Percentiles rank a stretch among this genome's conserved stretches.
These are phyloP conservation scores for Orbicella faveolata DNA, from an alignment of 64 coral and sea anemone genomes.

Conservation along the genomic window DNA sequence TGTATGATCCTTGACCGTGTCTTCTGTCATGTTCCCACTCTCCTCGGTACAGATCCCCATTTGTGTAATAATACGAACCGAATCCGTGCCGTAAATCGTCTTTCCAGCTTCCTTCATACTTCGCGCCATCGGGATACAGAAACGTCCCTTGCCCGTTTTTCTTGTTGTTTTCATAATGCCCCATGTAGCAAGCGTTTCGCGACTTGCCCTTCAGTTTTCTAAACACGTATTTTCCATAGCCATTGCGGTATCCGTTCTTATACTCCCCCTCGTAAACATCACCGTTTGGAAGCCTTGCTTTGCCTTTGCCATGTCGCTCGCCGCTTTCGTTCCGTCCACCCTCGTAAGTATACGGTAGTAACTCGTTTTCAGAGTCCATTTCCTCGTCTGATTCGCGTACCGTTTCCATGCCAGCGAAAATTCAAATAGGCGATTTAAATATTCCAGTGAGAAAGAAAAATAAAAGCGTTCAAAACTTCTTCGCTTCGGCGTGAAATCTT, in stretches of 20 bases:
- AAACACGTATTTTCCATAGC: conserved; percentile 95
- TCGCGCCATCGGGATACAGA: conserved; percentile 93
- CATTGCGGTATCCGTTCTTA: conserved; percentile 68
- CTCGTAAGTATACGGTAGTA: conserved; percentile 79
- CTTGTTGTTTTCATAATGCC: conserved; percentile 91
- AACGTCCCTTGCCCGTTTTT: conserved; percentile 99
- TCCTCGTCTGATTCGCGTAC: conserved; percentile 84
- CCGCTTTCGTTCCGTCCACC: conserved; percentile 86
- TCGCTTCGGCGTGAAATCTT: not conserved
- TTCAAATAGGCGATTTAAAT: not conserved
- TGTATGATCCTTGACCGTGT: conserved; percentile 88
- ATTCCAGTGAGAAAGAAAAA: not conserved
- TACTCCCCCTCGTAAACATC: conserved; percentile 91
- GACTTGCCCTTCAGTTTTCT: conserved; percentile 84
- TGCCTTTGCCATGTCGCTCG: conserved; percentile 84
- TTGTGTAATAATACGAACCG: conserved; percentile 88
- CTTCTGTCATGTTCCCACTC: conserved; percentile 89
- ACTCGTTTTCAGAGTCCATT: conserved; percentile 61
- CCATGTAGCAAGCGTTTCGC: conserved; percentile 89
- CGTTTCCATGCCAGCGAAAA: conserved; percentile 60
- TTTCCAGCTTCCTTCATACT: conserved; percentile 93
- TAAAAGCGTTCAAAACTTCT: not conserved
- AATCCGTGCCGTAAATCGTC: conserved; percentile 91
- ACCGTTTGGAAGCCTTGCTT: conserved; percentile 81
- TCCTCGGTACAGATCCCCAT: conserved; percentile 87